Conservation (phyloP, 2,888 invertebrate species). For the Timema cristinae region DNA sequence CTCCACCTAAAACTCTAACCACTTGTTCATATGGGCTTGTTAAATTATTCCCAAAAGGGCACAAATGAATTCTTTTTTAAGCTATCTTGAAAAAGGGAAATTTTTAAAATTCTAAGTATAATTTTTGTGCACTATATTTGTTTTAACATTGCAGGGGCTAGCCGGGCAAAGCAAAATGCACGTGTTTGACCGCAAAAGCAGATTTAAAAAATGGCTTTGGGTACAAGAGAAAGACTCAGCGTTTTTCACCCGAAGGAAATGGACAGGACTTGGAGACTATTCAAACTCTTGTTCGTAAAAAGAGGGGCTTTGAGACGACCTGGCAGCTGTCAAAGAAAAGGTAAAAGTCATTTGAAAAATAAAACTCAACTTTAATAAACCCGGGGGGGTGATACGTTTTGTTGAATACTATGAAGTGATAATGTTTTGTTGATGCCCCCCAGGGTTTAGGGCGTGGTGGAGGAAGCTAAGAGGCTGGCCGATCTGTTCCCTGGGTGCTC, state of each 20-base stretch:
- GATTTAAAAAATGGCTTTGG: constrained; percentile 95
- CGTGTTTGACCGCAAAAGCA: constrained; percentile 90
- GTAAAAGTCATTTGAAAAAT: constrained; percentile 46
- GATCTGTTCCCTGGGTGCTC: constrained; percentile 92
- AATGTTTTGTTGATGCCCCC: constrained; percentile 16
- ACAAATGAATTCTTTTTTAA: too few species aligned
- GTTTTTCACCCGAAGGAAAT: constrained; percentile 73
- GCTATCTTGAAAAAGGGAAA: too few species aligned
- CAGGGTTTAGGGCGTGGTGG: constrained; percentile 57
- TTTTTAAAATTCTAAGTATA: too few species aligned
- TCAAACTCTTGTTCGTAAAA: constrained; percentile 70
- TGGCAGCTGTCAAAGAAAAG: constrained; percentile 85
- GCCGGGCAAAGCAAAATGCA: constrained; percentile 96
- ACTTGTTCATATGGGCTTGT: too few species aligned
- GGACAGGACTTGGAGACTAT: constrained; percentile 85
- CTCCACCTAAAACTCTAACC: too few species aligned
- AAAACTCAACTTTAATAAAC: not conserved
- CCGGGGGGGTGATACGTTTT: not conserved
- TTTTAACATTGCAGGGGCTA: constrained; percentile 56
- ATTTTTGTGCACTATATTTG: too few species aligned
- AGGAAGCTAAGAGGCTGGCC: constrained; percentile 68
- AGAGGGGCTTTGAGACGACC: constrained; percentile 84
- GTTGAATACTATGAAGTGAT: not conserved
- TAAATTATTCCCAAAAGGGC: too few species aligned
- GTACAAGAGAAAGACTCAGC: constrained; percentile 90